A percentile compares a stretch with the other conserved stretches of the same genome.
These are phyloP conservation scores for Axis porcinus DNA, from an alignment of 2,113 vertebrate genomes.

Conservation along the genomic window DNA sequence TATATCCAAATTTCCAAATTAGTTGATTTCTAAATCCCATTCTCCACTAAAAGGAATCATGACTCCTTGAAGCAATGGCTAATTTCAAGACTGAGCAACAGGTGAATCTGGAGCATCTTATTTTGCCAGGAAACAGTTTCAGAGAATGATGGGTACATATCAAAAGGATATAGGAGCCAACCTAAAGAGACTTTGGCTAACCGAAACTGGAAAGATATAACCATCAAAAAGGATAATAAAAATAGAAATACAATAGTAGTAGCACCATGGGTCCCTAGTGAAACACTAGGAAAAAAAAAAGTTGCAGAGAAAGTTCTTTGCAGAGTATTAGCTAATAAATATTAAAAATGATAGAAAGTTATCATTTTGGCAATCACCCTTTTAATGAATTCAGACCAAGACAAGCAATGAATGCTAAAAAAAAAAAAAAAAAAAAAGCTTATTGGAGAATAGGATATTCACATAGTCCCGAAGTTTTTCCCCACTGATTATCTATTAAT, in stretches of 20 bases:
- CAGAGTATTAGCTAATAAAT: not conserved
- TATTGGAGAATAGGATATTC: not conserved
- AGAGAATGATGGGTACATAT: not conserved
- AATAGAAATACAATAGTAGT: not conserved
- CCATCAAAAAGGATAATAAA: not conserved
- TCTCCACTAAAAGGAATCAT: not conserved
- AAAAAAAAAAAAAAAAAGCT: not conserved
- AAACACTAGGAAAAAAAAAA: not conserved
- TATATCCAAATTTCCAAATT: not conserved
- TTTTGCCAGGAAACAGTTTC: not conserved
- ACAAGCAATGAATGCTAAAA: not conserved
- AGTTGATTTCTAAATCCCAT: not conserved
- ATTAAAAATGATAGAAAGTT: not conserved
- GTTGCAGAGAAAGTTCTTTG: not conserved
- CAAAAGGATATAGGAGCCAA: not conserved
- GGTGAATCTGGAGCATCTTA: not conserved
- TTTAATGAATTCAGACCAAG: not conserved
- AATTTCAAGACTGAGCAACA: not conserved
- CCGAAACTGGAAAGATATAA: not conserved
- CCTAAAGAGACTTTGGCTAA: not conserved
- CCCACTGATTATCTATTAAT: not conserved
- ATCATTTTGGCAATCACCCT: not conserved
- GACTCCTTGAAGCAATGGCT: not conserved
- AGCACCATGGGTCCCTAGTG: not conserved
- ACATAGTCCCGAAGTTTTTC: not conserved